phyloP scores from a whole-genome alignment of 2,888 invertebrate genomes.

The Scaptomyza reducta region DNA sequence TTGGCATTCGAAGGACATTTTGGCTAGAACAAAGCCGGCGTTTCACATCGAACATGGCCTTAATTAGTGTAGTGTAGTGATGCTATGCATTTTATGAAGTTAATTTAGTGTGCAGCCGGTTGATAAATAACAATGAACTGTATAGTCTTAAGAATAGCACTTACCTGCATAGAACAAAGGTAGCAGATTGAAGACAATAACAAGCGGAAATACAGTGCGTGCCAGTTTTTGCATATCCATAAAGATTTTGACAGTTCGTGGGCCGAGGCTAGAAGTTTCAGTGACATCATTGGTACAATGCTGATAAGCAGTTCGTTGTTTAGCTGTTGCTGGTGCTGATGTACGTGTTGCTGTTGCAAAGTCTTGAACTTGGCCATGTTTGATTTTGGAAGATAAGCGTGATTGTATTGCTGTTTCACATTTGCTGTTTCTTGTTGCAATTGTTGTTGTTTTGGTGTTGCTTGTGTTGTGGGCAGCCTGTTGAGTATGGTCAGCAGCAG shows the following conservation, averaged over 20 bases:
- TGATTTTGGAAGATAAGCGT: slow-evolving; percentile 81
- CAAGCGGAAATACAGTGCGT: slow-evolving; percentile 82
- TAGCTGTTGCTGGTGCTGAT: slow-evolving; percentile 29
- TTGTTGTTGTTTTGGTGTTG: slow-evolving; percentile 8
- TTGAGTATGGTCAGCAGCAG: slow-evolving; percentile 54
- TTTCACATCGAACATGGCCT: slow-evolving; percentile 8
- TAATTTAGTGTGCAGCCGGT: slow-evolving; percentile 34
- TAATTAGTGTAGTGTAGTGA: slow-evolving; percentile 25
- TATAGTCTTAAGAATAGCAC: slow-evolving; percentile 47
- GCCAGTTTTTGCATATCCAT: slow-evolving; percentile 82
- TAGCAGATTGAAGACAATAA: slow-evolving; percentile 84
- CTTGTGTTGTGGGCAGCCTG: slow-evolving; percentile 32
- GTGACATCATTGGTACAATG: slow-evolving; percentile 48
- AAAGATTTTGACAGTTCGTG: slow-evolving; percentile 65
- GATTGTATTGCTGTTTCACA: slow-evolving; percentile 68
- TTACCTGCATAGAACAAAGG: slow-evolving; percentile 84
- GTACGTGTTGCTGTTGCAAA: slow-evolving; percentile 39
- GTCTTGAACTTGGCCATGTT: slow-evolving; percentile 52
- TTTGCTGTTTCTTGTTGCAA: slow-evolving; percentile 26
- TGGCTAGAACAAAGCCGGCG: slow-evolving; percentile 5
- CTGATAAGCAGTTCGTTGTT: slow-evolving; percentile 68
- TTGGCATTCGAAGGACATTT: slow-evolving; percentile 38
- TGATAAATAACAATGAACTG: slow-evolving; percentile 19
- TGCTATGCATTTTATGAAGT: slow-evolving; percentile 2
- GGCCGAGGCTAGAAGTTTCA: slow-evolving; percentile 40